Evolutionary conservation across 2,797 vertebrate genomes (phyloP).

Genomic region (Squalus acanthias): DNA sequence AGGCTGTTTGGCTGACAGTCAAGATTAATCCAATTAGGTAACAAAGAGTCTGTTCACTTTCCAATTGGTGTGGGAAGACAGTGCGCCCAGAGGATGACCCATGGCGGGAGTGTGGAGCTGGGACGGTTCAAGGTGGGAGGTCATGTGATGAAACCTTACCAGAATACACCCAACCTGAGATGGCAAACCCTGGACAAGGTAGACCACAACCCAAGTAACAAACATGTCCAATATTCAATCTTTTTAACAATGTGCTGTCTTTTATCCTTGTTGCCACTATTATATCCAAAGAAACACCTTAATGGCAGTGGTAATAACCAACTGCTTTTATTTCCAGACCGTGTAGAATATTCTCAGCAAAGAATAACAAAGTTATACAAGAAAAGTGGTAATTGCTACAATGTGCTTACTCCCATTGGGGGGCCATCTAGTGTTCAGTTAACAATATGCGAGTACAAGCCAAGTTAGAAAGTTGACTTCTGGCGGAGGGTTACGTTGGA

Average conservation of each 20-base stretch:
- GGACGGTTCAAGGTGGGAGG: too few relatives aligned
- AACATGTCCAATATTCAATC: too few relatives aligned
- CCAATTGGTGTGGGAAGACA: too few relatives aligned
- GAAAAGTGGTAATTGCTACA: not conserved
- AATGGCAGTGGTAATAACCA: not conserved
- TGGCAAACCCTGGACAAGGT: too few relatives aligned
- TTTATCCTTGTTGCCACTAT: too few relatives aligned
- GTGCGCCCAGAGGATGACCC: too few relatives aligned
- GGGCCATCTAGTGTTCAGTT: not conserved
- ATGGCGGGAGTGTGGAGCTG: too few relatives aligned
- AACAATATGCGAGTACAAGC: not conserved
- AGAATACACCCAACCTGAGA: too few relatives aligned
- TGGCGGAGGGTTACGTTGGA: not conserved
- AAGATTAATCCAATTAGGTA: not conserved
- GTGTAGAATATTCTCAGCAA: not conserved
- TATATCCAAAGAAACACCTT: not conserved
- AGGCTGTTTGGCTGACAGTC: not conserved
- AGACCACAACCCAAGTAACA: too few relatives aligned
- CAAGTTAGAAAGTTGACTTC: not conserved
- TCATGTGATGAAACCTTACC: too few relatives aligned
- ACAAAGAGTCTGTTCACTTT: not conserved
- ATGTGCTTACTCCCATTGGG: not conserved
- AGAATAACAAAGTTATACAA: not conserved
- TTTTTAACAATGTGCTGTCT: too few relatives aligned
- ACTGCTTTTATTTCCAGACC: not conserved